These are phyloP conservation scores for Tetragonula clypearis DNA, from an alignment of 1,140 invertebrate genomes.

Conservation along the genomic window DNA sequence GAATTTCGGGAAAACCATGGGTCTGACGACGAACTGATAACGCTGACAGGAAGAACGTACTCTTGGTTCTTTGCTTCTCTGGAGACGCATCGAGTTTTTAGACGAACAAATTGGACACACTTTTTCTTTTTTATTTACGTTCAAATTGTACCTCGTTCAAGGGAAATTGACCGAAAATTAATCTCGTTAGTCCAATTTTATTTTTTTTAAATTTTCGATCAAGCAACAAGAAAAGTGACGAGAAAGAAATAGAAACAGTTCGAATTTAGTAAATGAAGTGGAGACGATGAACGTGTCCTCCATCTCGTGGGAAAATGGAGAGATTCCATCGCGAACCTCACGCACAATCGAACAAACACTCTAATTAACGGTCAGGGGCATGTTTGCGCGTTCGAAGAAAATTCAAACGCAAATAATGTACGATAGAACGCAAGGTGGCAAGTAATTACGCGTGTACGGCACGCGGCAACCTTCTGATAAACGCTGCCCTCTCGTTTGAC, in stretches of 20 bases:
- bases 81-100: neutral
- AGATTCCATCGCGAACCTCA: conserved; percentile 45
- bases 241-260: neutral
- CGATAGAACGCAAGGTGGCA: conserved; percentile 41
- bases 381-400: conserved; percentile 41
- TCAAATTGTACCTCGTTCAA: too few relatives aligned
- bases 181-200: too few relatives aligned
- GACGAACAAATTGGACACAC: neutral
- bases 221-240: too few relatives aligned
- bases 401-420: conserved; percentile 29
- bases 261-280: neutral
- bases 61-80: neutral
- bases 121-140: too few relatives aligned
- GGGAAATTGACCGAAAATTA: too few relatives aligned
- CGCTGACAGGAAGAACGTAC: too few relatives aligned
- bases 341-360: conserved; percentile 35
- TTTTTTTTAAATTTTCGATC: too few relatives aligned
- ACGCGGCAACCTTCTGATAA: conserved; percentile 75
- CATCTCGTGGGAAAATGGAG: conserved; percentile 49
- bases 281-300: neutral
- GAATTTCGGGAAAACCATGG: neutral
- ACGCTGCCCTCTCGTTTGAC: conserved; percentile 60
- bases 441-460: conserved; percentile 72
- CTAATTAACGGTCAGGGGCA: conserved; percentile 49
- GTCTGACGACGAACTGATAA: neutral